phyloP scores from a whole-genome alignment of 2,113 vertebrate species.

The Australoheros scitulus region DNA sequence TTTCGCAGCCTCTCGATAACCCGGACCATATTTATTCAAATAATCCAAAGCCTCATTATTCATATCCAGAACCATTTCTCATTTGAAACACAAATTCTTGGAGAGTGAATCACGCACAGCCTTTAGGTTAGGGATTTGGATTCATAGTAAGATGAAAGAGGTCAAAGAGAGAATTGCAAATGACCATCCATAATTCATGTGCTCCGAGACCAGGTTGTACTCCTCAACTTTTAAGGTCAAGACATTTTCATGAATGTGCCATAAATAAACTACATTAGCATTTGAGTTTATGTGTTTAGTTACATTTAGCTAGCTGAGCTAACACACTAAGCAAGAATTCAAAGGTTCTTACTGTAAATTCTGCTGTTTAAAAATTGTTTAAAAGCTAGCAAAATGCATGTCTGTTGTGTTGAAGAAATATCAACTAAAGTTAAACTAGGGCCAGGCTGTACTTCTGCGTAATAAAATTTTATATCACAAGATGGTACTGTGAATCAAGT shows the following conservation, averaged over 20 bases:
- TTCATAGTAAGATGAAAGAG: neutral
- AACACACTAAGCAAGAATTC: neutral
- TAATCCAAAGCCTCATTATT: slow-evolving; percentile 12
- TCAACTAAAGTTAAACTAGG: neutral
- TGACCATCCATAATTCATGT: slow-evolving; percentile 21
- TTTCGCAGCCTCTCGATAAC: neutral
- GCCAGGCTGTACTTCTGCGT: too few relatives aligned
- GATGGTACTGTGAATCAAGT: neutral
- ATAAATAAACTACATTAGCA: neutral
- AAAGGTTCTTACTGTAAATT: neutral
- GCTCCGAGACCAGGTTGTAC: neutral
- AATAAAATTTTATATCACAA: neutral
- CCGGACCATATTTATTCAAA: slow-evolving; percentile 9
- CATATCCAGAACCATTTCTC: slow-evolving; percentile 1
- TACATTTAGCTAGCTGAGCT: neutral
- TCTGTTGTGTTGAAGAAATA: neutral
- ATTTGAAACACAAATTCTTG: slow-evolving; percentile 41
- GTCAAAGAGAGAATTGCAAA: slow-evolving; percentile 32
- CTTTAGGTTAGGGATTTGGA: neutral
- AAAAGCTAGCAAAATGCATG: neutral
- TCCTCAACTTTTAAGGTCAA: neutral
- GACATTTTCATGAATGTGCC: slow-evolving; percentile 16
- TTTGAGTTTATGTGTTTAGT: neutral
- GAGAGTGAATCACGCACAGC: slow-evolving; percentile 7
- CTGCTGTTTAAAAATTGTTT: fast-evolving